Conservation (phyloP, 2,888 invertebrate genomes). For the Arrhopalites spinosus region DNA sequence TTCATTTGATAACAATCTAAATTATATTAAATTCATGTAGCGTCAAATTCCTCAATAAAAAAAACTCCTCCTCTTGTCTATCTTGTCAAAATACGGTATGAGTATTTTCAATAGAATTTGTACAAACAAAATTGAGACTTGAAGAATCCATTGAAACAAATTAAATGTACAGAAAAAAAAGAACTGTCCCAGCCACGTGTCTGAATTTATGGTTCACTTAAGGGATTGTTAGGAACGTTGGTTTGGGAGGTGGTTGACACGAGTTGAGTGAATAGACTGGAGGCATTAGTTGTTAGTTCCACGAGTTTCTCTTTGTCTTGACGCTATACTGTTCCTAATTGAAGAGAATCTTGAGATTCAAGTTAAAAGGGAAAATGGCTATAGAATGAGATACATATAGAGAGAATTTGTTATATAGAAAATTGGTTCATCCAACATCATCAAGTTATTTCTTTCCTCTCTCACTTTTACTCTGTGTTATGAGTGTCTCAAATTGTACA, state of each 20-base stretch:
- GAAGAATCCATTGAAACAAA: too few relatives aligned
- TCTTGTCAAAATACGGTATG: too few relatives aligned
- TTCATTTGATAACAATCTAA: background rate
- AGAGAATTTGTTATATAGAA: background rate
- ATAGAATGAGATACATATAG: background rate
- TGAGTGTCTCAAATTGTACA: background rate
- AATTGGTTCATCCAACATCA: slow-evolving; percentile 16
- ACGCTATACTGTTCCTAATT: background rate
- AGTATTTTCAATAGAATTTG: too few relatives aligned
- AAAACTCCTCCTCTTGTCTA: too few relatives aligned
- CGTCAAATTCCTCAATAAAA: too few relatives aligned
- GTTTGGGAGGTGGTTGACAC: background rate
- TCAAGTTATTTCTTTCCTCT: slow-evolving; percentile 4
- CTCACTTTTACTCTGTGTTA: background rate
- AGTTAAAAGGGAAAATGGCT: background rate
- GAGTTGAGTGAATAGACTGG: background rate
- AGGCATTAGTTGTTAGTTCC: background rate
- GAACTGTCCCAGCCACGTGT: slow-evolving; percentile 12
- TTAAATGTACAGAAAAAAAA: too few relatives aligned
- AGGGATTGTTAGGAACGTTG: background rate
- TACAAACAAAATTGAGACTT: too few relatives aligned
- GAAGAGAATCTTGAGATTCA: background rate
- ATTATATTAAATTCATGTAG: too few relatives aligned
- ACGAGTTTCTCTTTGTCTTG: background rate
- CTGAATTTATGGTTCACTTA: background rate